Percentiles rank a stretch among this genome's conserved stretches.
phyloP scores from a whole-genome alignment of 2,888 invertebrate genomes.

The Scaptomyza parva region DNA sequence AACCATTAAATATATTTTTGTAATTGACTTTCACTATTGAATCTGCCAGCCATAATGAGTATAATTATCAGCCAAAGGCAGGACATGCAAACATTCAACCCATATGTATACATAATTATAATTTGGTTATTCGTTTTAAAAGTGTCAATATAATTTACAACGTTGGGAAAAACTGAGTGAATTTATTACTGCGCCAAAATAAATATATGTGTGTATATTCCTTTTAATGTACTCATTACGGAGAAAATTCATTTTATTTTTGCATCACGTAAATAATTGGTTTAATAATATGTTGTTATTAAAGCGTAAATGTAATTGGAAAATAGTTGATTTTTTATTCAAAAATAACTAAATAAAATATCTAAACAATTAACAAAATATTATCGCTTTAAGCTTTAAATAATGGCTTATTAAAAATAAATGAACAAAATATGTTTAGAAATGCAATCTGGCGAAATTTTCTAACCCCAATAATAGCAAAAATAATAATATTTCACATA shows the following conservation, averaged over 20 bases:
- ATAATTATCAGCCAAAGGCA: conserved; percentile 30
- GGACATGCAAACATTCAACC: conserved; percentile 3
- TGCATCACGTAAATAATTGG: conserved; percentile 12
- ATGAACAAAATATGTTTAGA: conserved; percentile 11
- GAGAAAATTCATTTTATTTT: conserved; percentile 10
- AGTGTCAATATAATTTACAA: conserved; percentile 50
- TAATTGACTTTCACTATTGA: conserved; percentile 23
- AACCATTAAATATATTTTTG: conserved; percentile 12
- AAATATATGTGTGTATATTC: background rate
- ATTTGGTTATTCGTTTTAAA: conserved; percentile 30
- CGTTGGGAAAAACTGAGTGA: conserved; percentile 40
- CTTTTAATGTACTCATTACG: conserved; percentile 3
- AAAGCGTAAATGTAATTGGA: background rate
- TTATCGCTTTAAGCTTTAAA: background rate
- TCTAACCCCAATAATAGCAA: background rate
- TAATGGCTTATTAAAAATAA: background rate
- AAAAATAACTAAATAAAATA: background rate
- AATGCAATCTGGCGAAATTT: background rate
- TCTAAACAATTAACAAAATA: background rate
- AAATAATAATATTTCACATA: conserved; percentile 7
- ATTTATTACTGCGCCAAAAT: conserved; percentile 61
- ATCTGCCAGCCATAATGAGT: conserved; percentile 12
- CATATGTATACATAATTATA: conserved; percentile 29
- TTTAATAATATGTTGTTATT: background rate
- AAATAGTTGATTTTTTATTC: background rate